Percentiles rank a stretch among this genome's conserved stretches.
phyloP scores from a whole-genome alignment of 2,113 vertebrate genomes.

The Corythornis cristatus region DNA sequence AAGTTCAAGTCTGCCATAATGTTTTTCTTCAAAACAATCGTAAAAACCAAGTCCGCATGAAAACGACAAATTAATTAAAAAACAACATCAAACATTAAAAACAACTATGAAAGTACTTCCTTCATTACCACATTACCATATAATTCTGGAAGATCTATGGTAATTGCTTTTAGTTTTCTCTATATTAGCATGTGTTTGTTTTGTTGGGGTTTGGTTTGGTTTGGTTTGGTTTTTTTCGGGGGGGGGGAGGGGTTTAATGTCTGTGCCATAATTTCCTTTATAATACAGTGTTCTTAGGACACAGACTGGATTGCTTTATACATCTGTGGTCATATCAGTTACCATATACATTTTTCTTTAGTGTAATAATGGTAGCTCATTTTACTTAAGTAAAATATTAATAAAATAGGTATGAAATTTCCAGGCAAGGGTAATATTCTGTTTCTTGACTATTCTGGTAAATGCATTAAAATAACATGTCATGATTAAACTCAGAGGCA shows the following conservation, averaged over 20 bases:
- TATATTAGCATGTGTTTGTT: background rate
- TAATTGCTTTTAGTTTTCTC: background rate
- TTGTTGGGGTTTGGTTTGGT: background rate
- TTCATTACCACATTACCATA: background rate
- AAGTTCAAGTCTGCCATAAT: background rate
- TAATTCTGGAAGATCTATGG: background rate
- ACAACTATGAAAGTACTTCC: background rate
- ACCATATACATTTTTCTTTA: background rate
- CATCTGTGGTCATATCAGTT: accelerated
- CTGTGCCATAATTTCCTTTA: background rate
- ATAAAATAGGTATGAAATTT: background rate
- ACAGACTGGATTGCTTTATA: background rate
- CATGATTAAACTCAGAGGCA: constrained; percentile 21
- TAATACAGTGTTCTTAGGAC: background rate
- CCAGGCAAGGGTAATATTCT: background rate
- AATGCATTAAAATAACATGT: background rate
- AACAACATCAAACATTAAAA: background rate
- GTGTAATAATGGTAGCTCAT: background rate
- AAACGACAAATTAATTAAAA: background rate
- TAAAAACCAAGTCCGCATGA: background rate
- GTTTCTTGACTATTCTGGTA: background rate
- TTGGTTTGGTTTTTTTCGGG: no score
- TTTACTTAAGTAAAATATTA: background rate
- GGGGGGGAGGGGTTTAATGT: background rate
- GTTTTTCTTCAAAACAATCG: background rate